Evolutionary conservation across 2,113 vertebrate genomes (phyloP).

Genomic region (Carollia perspicillata): DNA sequence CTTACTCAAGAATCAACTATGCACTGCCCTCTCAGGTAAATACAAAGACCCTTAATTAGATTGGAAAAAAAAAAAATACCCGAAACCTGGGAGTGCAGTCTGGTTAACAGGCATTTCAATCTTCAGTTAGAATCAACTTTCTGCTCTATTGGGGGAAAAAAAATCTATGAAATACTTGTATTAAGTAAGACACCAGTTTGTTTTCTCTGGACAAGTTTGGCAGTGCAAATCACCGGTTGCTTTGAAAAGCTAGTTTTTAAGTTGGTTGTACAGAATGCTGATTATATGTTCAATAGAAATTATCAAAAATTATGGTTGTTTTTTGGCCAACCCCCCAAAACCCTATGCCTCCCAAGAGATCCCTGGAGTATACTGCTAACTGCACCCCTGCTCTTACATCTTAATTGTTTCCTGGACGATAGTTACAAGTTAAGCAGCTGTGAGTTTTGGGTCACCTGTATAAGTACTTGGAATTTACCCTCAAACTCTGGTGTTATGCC

Average conservation of each 20-base stretch:
- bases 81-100: neutral
- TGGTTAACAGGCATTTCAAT: neutral
- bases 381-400: neutral
- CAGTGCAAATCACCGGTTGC: neutral
- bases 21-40: neutral
- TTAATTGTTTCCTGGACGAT: conserved; percentile 70
- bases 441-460: conserved; percentile 72
- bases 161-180: neutral
- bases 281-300: conserved; percentile 29
- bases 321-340: neutral
- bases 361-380: neutral
- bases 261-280: neutral
- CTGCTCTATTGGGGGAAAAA: neutral
- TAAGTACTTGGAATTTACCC: conserved; percentile 73
- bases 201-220: conserved; percentile 20
- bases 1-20: neutral
- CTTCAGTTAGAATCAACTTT: conserved; percentile 29
- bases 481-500: conserved; percentile 66
- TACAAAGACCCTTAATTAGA: neutral
- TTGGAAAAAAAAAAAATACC: neutral
- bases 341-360: conserved; percentile 49
- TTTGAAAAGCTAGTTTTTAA: conserved; percentile 27
- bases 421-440: conserved; percentile 66
- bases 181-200: neutral
- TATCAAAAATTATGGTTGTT: conserved; percentile 13